Percentiles rank a stretch among this genome's conserved stretches.
These are phyloP conservation scores for Drosophila stalkeri DNA, from an alignment of 2,888 invertebrate species.

Conservation along the genomic window DNA sequence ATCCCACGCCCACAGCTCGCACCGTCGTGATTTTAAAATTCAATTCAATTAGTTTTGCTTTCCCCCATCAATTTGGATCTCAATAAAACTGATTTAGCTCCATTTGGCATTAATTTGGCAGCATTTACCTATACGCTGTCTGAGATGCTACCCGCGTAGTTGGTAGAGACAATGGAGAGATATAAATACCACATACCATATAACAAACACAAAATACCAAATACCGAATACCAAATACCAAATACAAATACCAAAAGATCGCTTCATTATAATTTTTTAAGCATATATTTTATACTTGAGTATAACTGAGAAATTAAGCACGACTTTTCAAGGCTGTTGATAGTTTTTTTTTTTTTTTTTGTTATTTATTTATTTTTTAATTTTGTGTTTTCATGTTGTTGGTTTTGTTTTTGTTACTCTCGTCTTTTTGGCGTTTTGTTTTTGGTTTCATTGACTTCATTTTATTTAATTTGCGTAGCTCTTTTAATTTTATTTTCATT, in stretches of 20 bases:
- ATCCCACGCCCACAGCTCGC: conserved; percentile 7
- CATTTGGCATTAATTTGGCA: conserved; percentile 66
- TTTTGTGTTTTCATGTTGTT: conserved; percentile 24
- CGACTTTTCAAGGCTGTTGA: conserved; percentile 72
- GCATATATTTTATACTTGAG: conserved; percentile 73
- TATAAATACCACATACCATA: conserved; percentile 36
- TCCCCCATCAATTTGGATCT: conserved; percentile 55
- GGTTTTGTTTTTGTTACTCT: conserved; percentile 25
- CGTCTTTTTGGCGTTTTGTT: conserved; percentile 39
- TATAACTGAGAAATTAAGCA: conserved; percentile 77
- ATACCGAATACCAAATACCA: conserved; percentile 23
- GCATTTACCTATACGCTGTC: conserved; percentile 24
- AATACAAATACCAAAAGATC: conserved; percentile 46
- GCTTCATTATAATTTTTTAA: conserved; percentile 73
- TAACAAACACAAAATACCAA: conserved; percentile 35
- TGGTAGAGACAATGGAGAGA: conserved; percentile 50
- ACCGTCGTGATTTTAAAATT: background rate
- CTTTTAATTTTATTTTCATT: conserved; percentile 37
- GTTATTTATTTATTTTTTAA: conserved; percentile 16
- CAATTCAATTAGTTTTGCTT: conserved; percentile 46
- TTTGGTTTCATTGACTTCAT: conserved; percentile 61
- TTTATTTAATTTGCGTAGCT: conserved; percentile 55
- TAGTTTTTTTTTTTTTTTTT: conserved; percentile 30
- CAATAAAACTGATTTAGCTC: conserved; percentile 58
- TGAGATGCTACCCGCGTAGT: background rate